Evolutionary conservation across 2,113 vertebrate genomes (phyloP).

Genomic region (Amazona vittata): DNA sequence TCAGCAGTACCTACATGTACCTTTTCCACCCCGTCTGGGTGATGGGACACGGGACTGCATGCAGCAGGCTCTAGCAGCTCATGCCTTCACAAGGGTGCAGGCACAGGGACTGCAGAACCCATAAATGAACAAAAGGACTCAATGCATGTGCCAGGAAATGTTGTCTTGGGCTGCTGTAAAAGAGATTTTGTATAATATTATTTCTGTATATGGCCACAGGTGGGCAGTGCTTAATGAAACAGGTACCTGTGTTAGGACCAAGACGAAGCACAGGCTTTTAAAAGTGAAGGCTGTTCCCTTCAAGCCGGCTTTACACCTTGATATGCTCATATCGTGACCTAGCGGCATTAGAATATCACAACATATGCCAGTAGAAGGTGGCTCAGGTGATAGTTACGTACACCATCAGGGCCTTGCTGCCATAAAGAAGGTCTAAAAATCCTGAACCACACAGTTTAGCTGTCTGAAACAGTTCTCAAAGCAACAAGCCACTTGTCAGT

Average conservation of each 20-base stretch:
- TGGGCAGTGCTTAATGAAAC: not conserved
- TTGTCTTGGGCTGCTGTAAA: not conserved
- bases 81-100: not conserved
- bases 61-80: not conserved
- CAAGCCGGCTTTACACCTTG: not conserved
- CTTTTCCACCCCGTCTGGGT: not conserved
- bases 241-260: not conserved
- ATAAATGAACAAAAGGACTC: not conserved
- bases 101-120: not conserved
- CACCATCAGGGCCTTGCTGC: not conserved
- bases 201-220: not conserved
- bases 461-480: fast-evolving
- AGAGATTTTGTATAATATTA: not conserved
- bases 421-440: not conserved
- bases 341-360: not conserved
- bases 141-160: not conserved
- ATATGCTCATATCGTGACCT: fast-evolving
- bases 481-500: not conserved
- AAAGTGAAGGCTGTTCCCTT: not conserved
- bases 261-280: not conserved
- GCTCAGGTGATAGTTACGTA: not conserved
- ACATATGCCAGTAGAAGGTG: not conserved
- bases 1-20: fast-evolving
- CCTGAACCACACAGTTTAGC: not conserved
- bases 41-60: not conserved